Evolutionary conservation across 1,140 invertebrate species (phyloP), one percentile per base, ranked within the genome.

Genomic region (Euura lappo): DNA sequence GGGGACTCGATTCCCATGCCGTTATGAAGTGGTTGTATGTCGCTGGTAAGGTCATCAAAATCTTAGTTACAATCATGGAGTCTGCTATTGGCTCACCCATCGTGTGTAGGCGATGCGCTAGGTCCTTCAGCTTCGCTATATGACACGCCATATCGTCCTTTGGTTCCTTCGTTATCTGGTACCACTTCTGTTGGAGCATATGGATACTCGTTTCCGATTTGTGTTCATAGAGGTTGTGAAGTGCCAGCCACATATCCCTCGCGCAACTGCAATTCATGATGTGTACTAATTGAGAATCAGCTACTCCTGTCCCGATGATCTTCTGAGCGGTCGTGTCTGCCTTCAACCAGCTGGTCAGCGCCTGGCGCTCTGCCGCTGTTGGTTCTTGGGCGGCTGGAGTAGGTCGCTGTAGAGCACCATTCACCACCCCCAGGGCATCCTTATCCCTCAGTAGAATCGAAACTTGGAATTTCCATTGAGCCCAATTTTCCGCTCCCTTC

Each of bases 181-280:
- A 85, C 73, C 81, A 85, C n/a, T 79, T 67, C 74, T 86, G 78
- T 66, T 84, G 79, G n/a, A n/a, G n/a, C n/a, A n/a, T n/a, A n/a
- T n/a, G n/a, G n/a, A n/a, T n/a, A n/a, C n/a, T n/a, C n/a, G n/a
- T n/a, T n/a, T n/a, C n/a, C n/a, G n/a, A n/a, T n/a, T n/a, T n/a
- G n/a, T n/a, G n/a, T n/a, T n/a, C n/a, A n/a, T n/a, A n/a, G n/a
- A n/a, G n/a, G n/a, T n/a, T n/a, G n/a, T n/a, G n/a, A n/a, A n/a
- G n/a, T n/a, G n/a, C n/a, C n/a, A n/a, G n/a, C n/a, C n/a, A n/a
- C n/a, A n/a, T n/a, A n/a, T n/a, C n/a, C n/a, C 79, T 79, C 45
- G 82, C 74, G 67, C 71, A 76, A 28, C 72, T 60, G 71, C 81
- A 85, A 46, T 80, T 79, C 44, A 85, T 74, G 6, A 84, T 78